A percentile compares a stretch with the other conserved stretches of the same genome.
These are phyloP conservation scores for Alitta virens DNA, from an alignment of 2,888 invertebrate genomes.

Conservation along the genomic window DNA sequence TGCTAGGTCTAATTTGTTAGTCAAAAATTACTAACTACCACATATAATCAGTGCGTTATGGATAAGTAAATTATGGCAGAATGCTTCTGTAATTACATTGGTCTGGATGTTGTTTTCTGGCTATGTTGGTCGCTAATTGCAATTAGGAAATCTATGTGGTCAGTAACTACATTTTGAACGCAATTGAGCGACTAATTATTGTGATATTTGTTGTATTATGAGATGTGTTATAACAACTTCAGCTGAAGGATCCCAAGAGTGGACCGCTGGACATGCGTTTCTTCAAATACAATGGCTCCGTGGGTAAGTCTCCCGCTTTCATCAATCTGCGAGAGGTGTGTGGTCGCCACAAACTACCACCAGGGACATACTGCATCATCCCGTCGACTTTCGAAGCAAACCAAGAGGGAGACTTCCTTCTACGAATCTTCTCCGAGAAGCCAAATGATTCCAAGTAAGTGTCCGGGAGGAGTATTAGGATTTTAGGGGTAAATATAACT, in stretches of 20 bases:
- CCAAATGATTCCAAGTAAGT: slow-evolving; percentile 44
- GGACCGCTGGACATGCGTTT: slow-evolving; percentile 78
- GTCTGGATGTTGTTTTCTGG: too few species aligned
- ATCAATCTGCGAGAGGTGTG: slow-evolving; percentile 94
- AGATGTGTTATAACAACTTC: neutral
- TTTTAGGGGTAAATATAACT: too few species aligned
- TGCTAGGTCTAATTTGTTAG: too few species aligned
- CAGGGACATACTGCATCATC: slow-evolving; percentile 90
- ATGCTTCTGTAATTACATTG: too few species aligned
- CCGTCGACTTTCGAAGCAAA: slow-evolving; percentile 97
- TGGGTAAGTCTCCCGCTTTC: slow-evolving; percentile 87
- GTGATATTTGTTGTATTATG: neutral
- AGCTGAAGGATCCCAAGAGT: slow-evolving; percentile 22
- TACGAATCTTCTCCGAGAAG: slow-evolving; percentile 91
- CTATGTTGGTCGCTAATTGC: too few species aligned
- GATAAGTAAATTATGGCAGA: too few species aligned
- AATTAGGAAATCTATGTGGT: too few species aligned
- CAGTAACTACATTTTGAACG: too few species aligned
- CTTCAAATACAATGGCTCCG: slow-evolving; percentile 92
- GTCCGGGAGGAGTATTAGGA: too few species aligned
- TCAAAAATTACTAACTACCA: too few species aligned
- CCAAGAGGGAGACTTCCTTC: slow-evolving; percentile 92
- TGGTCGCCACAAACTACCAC: slow-evolving; percentile 87
- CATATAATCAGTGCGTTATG: too few species aligned
- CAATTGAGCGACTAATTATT: neutral